Evolutionary conservation across 1,140 invertebrate species (phyloP).

Genomic region (Leptinotarsa lineolata): DNA sequence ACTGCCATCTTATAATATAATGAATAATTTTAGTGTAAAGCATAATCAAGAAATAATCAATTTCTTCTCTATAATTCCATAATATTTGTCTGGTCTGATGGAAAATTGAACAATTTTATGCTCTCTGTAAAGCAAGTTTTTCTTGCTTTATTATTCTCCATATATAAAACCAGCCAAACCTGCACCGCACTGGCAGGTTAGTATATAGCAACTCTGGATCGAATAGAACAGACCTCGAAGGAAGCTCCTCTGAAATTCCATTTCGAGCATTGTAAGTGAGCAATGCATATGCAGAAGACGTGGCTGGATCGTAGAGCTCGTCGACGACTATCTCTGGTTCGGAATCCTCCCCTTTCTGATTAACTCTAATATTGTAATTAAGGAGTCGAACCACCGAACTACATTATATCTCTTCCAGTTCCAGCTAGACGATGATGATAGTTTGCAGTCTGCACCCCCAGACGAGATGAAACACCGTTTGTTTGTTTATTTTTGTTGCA

Average conservation of each 20-base stretch:
- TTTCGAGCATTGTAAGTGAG: conserved; percentile 29
- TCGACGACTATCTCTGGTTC: conserved; percentile 11
- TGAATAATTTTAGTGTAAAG: too few species aligned
- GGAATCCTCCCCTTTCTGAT: conserved; percentile 32
- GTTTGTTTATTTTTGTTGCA: conserved; percentile 7
- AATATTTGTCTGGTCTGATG: too few species aligned
- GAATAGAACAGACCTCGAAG: not conserved
- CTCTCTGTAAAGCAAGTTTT: too few species aligned
- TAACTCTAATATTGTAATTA: conserved; percentile 37
- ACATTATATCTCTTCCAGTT: conserved; percentile 4
- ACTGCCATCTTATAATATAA: too few species aligned
- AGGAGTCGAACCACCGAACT: conserved; percentile 26
- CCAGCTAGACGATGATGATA: not conserved
- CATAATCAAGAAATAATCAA: too few species aligned
- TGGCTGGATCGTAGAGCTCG: conserved; percentile 4
- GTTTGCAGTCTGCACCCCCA: not conserved
- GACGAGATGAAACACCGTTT: not conserved
- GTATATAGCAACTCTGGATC: not conserved
- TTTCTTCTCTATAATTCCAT: too few species aligned
- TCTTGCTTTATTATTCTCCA: too few species aligned
- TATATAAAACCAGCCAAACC: too few species aligned
- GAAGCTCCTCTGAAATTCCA: conserved; percentile 4
- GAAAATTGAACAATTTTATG: too few species aligned
- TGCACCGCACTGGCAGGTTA: too few species aligned
- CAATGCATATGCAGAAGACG: conserved; percentile 39